Evolutionary conservation across 2,888 invertebrate genomes (phyloP).

Genomic region (Nephrotoma flavescens): DNA sequence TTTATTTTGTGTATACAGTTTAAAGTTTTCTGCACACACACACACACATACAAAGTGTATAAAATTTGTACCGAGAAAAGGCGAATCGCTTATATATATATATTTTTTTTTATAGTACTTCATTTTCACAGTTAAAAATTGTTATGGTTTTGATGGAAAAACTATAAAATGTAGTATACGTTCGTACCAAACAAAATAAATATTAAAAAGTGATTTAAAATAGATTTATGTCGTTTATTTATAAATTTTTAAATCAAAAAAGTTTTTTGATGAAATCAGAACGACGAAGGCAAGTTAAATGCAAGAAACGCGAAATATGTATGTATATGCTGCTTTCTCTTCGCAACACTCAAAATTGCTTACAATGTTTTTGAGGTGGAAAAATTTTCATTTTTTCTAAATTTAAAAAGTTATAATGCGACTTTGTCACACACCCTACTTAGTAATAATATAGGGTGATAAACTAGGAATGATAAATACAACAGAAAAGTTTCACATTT

Average conservation of each 20-base stretch:
- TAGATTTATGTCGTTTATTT: background rate
- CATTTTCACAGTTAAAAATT: background rate
- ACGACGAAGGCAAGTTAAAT: background rate
- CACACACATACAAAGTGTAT: background rate
- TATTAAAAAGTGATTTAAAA: background rate
- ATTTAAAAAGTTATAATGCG: background rate
- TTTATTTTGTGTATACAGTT: background rate
- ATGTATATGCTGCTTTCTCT: background rate
- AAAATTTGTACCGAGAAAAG: background rate
- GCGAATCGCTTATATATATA: background rate
- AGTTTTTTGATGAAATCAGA: background rate
- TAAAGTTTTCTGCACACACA: background rate
- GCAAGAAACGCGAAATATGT: background rate
- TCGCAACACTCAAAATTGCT: background rate
- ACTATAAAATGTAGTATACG: background rate
- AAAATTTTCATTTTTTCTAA: background rate
- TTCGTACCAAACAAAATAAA: background rate
- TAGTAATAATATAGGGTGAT: background rate
- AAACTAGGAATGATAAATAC: background rate
- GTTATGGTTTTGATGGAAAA: background rate
- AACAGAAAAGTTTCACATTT: background rate
- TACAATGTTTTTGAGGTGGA: background rate
- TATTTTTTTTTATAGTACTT: background rate
- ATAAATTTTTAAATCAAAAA: background rate
- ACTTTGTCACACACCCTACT: background rate